Evolutionary conservation across 1,140 invertebrate genomes (phyloP).

Genomic region (Babylonia areolata): DNA sequence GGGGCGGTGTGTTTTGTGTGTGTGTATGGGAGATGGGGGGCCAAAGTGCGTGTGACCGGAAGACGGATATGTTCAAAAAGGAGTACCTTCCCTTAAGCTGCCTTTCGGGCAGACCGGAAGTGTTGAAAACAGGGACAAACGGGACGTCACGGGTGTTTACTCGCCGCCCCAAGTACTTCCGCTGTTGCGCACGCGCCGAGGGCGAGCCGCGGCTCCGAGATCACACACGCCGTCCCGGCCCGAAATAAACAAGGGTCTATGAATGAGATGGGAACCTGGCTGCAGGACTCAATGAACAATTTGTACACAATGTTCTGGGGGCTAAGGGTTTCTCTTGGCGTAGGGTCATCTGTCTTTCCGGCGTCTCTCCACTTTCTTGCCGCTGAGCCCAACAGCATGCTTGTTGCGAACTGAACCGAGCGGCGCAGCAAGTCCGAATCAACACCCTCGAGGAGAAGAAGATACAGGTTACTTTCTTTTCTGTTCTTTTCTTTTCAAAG

Average conservation of each 20-base stretch:
- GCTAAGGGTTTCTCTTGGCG: not conserved
- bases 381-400: too few species aligned
- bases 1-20: too few species aligned
- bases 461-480: too few species aligned
- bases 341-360: not conserved
- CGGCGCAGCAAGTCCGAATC: too few species aligned
- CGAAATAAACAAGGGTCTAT: constrained; percentile 26
- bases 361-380: not conserved
- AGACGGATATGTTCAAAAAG: not conserved
- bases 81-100: not conserved
- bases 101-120: constrained; percentile 23
- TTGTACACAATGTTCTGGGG: constrained; percentile 1
- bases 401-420: too few species aligned
- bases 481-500: too few species aligned
- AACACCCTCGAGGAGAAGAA: too few species aligned
- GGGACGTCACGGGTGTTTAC: constrained; percentile 33
- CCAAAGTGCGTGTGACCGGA: too few species aligned
- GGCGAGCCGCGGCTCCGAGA: constrained; percentile 17
- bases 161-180: constrained; percentile 30
- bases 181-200: constrained; percentile 32
- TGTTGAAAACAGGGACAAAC: constrained; percentile 30
- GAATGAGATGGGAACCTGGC: not conserved
- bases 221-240: too few species aligned
- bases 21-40: too few species aligned
- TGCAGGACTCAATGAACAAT: not conserved